Conservation (phyloP, 1,140 invertebrate genomes). For the Drosophila pseudoobscura region DNA sequence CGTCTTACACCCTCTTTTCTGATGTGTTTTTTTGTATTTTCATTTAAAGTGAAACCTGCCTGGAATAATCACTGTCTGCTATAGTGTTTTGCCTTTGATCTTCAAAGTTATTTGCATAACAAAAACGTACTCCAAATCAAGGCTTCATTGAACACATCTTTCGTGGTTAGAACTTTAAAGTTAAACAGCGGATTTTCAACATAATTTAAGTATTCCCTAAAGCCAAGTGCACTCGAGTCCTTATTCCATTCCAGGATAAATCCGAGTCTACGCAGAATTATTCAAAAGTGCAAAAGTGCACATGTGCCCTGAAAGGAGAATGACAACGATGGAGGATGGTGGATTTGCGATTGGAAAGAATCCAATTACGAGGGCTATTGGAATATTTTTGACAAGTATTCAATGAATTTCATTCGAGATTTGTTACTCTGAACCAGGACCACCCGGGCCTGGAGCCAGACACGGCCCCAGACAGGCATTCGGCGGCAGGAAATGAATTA, state of each 20-base stretch:
- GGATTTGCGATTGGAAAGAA: constrained; percentile 35
- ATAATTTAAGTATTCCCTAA: background rate
- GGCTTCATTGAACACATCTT: constrained; percentile 16
- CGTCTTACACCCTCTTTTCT: background rate
- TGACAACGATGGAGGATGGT: constrained; percentile 10
- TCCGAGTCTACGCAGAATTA: constrained; percentile 42
- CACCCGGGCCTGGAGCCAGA: constrained; percentile 18
- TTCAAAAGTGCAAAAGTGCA: constrained; percentile 68
- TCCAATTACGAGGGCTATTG: constrained; percentile 68
- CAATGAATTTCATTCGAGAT: constrained; percentile 80
- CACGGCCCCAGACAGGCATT: constrained; percentile 22
- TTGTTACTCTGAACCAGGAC: constrained; percentile 41
- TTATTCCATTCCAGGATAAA: background rate
- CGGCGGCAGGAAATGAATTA: constrained; percentile 65
- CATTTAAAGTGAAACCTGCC: constrained; percentile 55
- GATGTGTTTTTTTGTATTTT: constrained; percentile 5
- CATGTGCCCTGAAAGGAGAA: constrained; percentile 53
- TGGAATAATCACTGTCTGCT: constrained; percentile 59
- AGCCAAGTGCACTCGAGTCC: background rate
- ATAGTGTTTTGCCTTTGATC: constrained; percentile 62
- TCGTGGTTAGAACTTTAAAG: constrained; percentile 7
- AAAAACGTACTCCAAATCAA: constrained; percentile 15
- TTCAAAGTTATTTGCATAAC: constrained; percentile 34
- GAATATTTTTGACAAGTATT: constrained; percentile 80
- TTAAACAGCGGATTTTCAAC: background rate